phyloP scores from a whole-genome alignment of 2,797 vertebrate species.

The Microchirus variegatus region DNA sequence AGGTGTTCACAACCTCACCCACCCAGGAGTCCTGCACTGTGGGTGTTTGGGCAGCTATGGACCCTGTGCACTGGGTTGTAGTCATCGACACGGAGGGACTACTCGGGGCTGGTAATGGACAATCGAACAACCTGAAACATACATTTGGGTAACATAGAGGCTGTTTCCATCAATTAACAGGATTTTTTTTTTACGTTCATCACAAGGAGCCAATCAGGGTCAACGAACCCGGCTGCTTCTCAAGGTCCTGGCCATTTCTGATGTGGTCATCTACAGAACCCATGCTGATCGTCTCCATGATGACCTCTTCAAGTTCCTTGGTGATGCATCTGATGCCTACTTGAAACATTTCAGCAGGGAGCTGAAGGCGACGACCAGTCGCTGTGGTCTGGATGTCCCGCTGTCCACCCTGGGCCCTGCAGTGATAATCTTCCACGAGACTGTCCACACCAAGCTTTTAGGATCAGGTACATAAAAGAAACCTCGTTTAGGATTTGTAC shows the following conservation, averaged over 20 bases:
- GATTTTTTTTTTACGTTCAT: constrained; percentile 1
- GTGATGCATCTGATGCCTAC: constrained; percentile 98
- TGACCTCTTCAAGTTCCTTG: constrained; percentile 98
- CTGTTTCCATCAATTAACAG: background rate
- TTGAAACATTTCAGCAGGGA: constrained; percentile 97
- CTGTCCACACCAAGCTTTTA: constrained; percentile 95
- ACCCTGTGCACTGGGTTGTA: constrained; percentile 91
- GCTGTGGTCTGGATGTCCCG: constrained; percentile 96
- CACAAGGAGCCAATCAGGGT: constrained; percentile 90
- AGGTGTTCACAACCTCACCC: constrained; percentile 97
- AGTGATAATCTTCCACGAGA: constrained; percentile 98
- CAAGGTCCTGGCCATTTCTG: constrained; percentile 97
- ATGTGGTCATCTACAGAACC: constrained; percentile 96
- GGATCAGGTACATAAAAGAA: constrained; percentile 86
- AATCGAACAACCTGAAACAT: background rate
- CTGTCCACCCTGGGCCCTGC: constrained; percentile 95
- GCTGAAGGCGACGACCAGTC: constrained; percentile 95
- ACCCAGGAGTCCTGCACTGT: constrained; percentile 98
- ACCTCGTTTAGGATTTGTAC: fast-evolving
- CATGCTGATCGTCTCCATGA: constrained; percentile 97
- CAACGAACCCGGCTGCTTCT: constrained; percentile 95
- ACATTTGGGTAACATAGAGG: background rate
- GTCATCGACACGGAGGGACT: constrained; percentile 98
- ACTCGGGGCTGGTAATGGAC: constrained; percentile 84
- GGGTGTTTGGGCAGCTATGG: constrained; percentile 97